phyloP scores from a whole-genome alignment of 2,113 vertebrate genomes.

The Abramis brama region DNA sequence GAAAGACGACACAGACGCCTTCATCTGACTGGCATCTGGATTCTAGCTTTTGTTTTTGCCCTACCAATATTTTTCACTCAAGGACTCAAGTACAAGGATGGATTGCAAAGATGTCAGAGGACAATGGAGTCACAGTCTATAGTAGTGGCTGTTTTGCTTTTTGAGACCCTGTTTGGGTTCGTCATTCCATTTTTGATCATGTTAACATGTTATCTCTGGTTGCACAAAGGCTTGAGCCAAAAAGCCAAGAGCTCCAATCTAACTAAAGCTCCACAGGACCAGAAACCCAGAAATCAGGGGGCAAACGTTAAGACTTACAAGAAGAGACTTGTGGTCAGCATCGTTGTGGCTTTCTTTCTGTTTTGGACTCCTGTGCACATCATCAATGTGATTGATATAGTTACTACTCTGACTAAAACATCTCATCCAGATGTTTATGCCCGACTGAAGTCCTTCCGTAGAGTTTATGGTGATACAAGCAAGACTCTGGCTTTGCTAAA shows the following conservation, averaged over 20 bases:
- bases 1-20: too few species aligned
- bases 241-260: too few species aligned
- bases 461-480: slow-evolving; percentile 59
- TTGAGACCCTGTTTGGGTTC: slow-evolving; percentile 71
- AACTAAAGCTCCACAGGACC: background rate
- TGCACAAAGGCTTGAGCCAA: slow-evolving; percentile 62
- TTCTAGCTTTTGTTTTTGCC: too few species aligned
- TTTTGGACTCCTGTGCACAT: slow-evolving; percentile 76
- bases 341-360: slow-evolving; percentile 69
- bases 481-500: slow-evolving; percentile 71
- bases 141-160: slow-evolving; percentile 56
- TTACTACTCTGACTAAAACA: slow-evolving; percentile 49
- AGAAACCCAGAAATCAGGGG: background rate
- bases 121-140: slow-evolving; percentile 54
- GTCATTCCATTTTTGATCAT: slow-evolving; percentile 71
- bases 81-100: slow-evolving; percentile 19
- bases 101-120: slow-evolving; percentile 50
- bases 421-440: slow-evolving; percentile 10
- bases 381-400: slow-evolving; percentile 68
- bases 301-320: slow-evolving; percentile 8
- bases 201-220: slow-evolving; percentile 64
- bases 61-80: slow-evolving; percentile 51
- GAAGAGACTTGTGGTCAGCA: slow-evolving; percentile 66
- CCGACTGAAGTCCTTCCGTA: slow-evolving; percentile 46
- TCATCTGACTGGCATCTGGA: too few species aligned